A percentile compares a stretch with the other conserved stretches of the same genome.
phyloP scores from a whole-genome alignment of 2,888 invertebrate genomes.

The Tetragonisca angustula region DNA sequence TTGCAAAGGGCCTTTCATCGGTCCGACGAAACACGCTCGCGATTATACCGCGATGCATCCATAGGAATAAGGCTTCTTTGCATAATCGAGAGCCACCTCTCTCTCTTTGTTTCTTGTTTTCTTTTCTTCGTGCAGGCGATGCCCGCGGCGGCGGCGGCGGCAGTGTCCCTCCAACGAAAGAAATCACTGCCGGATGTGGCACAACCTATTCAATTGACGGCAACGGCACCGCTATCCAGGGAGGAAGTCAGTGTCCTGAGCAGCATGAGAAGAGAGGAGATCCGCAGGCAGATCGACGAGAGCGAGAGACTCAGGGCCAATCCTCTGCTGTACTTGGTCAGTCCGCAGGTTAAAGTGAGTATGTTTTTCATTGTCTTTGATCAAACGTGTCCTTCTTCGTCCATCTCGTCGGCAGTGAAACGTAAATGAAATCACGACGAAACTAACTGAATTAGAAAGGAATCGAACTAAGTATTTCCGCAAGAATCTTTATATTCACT shows the following conservation, averaged over 20 bases:
- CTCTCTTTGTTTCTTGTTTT: constrained; percentile 57
- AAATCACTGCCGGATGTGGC: constrained; percentile 98
- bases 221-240: constrained; percentile 94
- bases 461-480: too few relatives aligned
- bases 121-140: constrained; percentile 87
- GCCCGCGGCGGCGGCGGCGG: constrained; percentile 87
- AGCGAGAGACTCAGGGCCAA: constrained; percentile 96
- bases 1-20: constrained; percentile 2
- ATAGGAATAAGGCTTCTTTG: constrained; percentile 17
- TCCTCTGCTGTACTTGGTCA: constrained; percentile 97
- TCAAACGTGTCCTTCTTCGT: too few relatives aligned
- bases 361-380: neutral
- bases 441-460: too few relatives aligned
- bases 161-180: constrained; percentile 92
- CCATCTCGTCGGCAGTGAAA: too few relatives aligned
- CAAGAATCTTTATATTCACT: too few relatives aligned
- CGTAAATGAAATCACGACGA: too few relatives aligned
- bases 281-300: constrained; percentile 95
- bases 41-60: neutral
- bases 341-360: constrained; percentile 98
- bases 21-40: neutral
- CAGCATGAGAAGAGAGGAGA: constrained; percentile 96
- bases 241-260: constrained; percentile 98
- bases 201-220: constrained; percentile 90
- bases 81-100: constrained; percentile 40